These are phyloP conservation scores for Actinia equina DNA, from an alignment of 64 coral and sea anemone species.

Conservation along the genomic window DNA sequence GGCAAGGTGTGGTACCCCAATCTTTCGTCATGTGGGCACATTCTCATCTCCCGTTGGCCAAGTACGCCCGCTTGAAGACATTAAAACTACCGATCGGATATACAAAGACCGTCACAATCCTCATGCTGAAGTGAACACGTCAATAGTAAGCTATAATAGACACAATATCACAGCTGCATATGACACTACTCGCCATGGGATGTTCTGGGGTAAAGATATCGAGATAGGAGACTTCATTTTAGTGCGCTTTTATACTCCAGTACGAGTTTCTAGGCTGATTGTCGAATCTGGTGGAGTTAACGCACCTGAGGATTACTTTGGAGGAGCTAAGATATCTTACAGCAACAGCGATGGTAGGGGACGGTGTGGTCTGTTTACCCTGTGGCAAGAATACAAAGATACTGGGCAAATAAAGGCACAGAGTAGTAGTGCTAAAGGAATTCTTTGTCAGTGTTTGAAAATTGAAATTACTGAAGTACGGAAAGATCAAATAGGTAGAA, in stretches of 20 bases:
- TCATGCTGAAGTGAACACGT: conserved; percentile 20
- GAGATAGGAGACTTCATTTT: not conserved
- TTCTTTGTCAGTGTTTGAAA: conserved; percentile 1
- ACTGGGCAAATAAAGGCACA: not conserved
- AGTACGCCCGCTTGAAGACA: conserved; percentile 20
- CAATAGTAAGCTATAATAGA: not conserved
- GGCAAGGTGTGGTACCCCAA: conserved; percentile 24
- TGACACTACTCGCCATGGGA: not conserved
- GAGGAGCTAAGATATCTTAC: not conserved
- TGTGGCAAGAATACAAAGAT: not conserved
- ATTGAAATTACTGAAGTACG: not conserved
- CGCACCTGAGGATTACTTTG: not conserved
- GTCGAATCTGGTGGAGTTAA: not conserved
- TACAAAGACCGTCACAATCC: conserved; percentile 39
- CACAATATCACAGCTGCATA: not conserved
- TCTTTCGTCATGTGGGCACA: conserved; percentile 43
- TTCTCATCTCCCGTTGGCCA: conserved; percentile 39
- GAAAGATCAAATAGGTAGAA: not conserved
- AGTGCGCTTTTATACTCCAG: not conserved
- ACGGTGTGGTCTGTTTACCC: not conserved
- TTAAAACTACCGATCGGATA: not conserved
- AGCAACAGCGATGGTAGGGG: not conserved
- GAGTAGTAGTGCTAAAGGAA: not conserved
- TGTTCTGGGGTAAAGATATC: conserved; percentile 4
- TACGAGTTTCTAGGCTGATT: not conserved